Percentiles rank a stretch among this genome's conserved stretches.
Conservation (phyloP, 2,797 vertebrate genomes). For the Lindbergichthys nudifrons region DNA sequence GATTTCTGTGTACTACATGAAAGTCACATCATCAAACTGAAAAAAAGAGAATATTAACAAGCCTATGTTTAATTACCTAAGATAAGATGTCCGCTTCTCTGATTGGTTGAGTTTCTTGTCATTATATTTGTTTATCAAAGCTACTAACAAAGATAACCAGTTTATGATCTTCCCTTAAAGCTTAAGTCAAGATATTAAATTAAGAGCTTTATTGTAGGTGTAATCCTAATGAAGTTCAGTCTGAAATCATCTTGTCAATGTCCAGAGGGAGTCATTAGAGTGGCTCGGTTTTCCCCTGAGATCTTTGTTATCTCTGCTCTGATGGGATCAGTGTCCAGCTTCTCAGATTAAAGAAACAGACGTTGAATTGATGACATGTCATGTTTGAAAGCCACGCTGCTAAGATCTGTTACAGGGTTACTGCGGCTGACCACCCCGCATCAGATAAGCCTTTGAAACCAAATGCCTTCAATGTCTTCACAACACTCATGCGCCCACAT, state of each 20-base stretch:
- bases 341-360: slow-evolving; percentile 42
- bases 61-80: neutral
- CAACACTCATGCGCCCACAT: slow-evolving; percentile 26
- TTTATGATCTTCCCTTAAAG: too few relatives aligned
- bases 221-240: slow-evolving; percentile 14
- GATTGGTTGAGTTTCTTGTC: neutral
- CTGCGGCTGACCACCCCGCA: slow-evolving; percentile 16
- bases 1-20: neutral
- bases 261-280: slow-evolving; percentile 18
- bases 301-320: slow-evolving; percentile 39
- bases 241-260: slow-evolving; percentile 17
- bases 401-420: slow-evolving; percentile 11
- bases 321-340: slow-evolving; percentile 50
- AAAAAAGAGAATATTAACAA: neutral
- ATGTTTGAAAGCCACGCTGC: slow-evolving; percentile 11
- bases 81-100: neutral
- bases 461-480: slow-evolving; percentile 29
- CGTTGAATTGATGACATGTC: slow-evolving; percentile 32
- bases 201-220: neutral
- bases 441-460: slow-evolving; percentile 46
- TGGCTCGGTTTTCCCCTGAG: slow-evolving; percentile 21
- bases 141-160: neutral
- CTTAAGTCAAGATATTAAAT: neutral
- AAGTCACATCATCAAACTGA: neutral
- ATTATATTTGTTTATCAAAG: neutral